Evolutionary conservation across 2,797 vertebrate species (phyloP), one percentile per base, ranked within the genome.

Genomic region (Xyrichtys novacula): DNA sequence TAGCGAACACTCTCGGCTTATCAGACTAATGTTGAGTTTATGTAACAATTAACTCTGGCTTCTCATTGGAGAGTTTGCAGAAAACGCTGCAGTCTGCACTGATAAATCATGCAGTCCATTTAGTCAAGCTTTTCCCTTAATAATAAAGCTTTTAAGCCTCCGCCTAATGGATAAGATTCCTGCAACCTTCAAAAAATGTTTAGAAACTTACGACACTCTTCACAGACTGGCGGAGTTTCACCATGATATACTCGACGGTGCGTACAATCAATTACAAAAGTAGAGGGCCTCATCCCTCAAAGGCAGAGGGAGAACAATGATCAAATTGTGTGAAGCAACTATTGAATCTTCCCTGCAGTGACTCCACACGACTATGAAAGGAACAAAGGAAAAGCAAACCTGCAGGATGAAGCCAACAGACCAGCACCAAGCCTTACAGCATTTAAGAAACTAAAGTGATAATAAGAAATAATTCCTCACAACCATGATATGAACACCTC

Each of bases 91-190:
- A 38, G 32, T 63, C 65, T 75, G 53, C 43, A 50, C 26, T 38
- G 19, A 34, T 65, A n/a, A 57, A 56, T 55, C 36, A 62, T 47
- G 50, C 11, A 23, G 44, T 67, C 58, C 71, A 64, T 74, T 70
- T 52, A 67, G 60, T 61, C 9, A 7, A 66, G 25, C 63, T 48
- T 61, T 61, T 52, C 68, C 42, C 53, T 29, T n/a, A 52, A 76
- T 74, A 49, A 44, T 29, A 44, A 73, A 59, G 76, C 71, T 80
- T 86, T 86, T 68, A 76, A 68, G 65, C 34, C 32, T 20, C 31
- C 44, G 31, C 39, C 57, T 74, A 71, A 83, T 62, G 73, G 76
- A 70, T 44, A 10, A 9, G 49, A 69, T 32, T 25, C 34, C 53
- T 38, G 53, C 42, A 59, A 55, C 56, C 59, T 52, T 53, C 4